Evolutionary conservation across 1,140 invertebrate genomes (phyloP).

Genomic region (Lasaia peninsularis): DNA sequence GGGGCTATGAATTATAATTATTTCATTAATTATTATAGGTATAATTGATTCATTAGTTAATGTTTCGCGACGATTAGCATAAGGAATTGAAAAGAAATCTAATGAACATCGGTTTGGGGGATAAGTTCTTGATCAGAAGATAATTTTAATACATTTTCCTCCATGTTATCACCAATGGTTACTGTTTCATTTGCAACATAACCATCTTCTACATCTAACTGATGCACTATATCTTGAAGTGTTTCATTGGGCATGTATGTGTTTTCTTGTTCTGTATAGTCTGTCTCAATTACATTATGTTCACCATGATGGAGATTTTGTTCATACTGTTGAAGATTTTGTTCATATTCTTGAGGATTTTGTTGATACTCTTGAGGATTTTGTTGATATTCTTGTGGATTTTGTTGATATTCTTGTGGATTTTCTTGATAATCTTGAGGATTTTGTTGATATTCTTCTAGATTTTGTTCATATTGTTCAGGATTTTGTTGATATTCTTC

Average conservation of each 20-base stretch:
- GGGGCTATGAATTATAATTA: no score
- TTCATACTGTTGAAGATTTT: background rate
- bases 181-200: conserved; percentile 26
- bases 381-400: conserved; percentile 22
- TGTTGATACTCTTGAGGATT: background rate
- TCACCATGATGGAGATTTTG: background rate
- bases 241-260: conserved; percentile 15
- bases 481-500: background rate
- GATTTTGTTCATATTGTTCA: background rate
- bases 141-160: conserved; percentile 14
- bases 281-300: background rate
- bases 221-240: conserved; percentile 31
- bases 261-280: conserved; percentile 16
- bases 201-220: conserved; percentile 38
- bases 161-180: conserved; percentile 11
- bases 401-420: conserved; percentile 18
- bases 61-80: no score
- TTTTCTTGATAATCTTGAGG: conserved; percentile 12
- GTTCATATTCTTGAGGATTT: background rate
- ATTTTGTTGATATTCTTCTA: background rate
- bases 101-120: conserved; percentile 11
- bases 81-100: background rate
- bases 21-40: no score
- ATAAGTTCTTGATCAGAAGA: conserved; percentile 6
- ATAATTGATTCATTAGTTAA: no score